Base-by-base conservation (phyloP, 2,888 invertebrate species). In the Platynereis dumerilii region DNA sequence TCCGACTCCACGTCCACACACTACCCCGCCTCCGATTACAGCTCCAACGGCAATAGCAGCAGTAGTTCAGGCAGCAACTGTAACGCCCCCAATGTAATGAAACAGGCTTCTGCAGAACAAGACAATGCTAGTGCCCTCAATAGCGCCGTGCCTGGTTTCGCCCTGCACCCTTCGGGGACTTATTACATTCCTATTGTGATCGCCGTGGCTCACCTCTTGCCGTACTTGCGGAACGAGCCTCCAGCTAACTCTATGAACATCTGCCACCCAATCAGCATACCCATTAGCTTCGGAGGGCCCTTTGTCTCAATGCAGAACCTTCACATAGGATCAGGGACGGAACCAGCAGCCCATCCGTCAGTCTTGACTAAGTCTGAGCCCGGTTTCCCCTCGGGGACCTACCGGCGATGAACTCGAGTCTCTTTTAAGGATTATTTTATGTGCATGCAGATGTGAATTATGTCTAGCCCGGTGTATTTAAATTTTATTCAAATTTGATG, bases 81-180 rank as follows among this genome's bases (percentile, higher is more conserved):
- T 27, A 26, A 42, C 20, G n/a, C 34, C 1, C 34, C 34, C 34
- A 34, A 34, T 34, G 34, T 34, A 7, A 34, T 34, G 34, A 52
- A 52, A 17, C 20, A 20, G 52, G 48, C 48, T 55, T 24, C 17
- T 7, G 3, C 22, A 20, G 28, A 55, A 17, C 27, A 20, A 7
- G 24, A 20, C 54, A 52, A 17, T 24, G 60, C 10, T 54, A 26
- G n/a, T 24, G 34, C 22, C n/a, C 27, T 27, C 17, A 55, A 20
- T 12, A 55, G 55, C 71, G 87, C 88, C 58, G 90, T 95, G 58
- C 95, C 96, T 0, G 91, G 94, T 45, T 96, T 96, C 83, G 94
- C 93, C 2, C 86, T 96, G 44, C 94, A 95, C 83, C 89, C 93
- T n/a, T 90, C 91, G 70, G 94, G 95, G 48, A 88, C 90, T 57